Evolutionary conservation across 2,797 vertebrate genomes (phyloP).

Genomic region (Molossus molossus): DNA sequence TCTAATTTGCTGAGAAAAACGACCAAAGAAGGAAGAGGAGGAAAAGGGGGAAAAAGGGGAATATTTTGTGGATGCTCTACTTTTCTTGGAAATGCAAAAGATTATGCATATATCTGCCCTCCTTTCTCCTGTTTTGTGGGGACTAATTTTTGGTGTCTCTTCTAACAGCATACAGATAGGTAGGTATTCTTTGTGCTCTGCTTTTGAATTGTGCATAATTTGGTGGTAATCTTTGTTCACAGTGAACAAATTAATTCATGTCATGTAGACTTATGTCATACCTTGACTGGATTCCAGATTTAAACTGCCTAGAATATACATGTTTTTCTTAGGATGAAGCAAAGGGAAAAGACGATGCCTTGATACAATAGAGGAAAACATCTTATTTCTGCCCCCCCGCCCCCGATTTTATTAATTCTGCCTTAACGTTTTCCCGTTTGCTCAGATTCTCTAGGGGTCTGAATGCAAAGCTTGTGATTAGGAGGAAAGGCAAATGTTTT

Average conservation of each 20-base stretch:
- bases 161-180: constrained; percentile 98
- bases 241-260: constrained; percentile 84
- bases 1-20: constrained; percentile 89
- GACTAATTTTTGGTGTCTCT: constrained; percentile 95
- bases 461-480: constrained; percentile 36
- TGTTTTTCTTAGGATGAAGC: constrained; percentile 71
- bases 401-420: constrained; percentile 54
- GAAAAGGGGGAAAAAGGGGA: constrained; percentile 83
- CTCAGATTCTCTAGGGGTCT: constrained; percentile 30
- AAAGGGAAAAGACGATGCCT: constrained; percentile 48
- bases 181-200: constrained; percentile 90
- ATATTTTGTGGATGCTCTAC: constrained; percentile 93
- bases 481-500: not conserved
- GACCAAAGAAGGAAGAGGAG: constrained; percentile 79
- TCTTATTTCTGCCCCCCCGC: not conserved
- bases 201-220: constrained; percentile 83
- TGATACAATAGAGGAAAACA: constrained; percentile 47
- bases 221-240: constrained; percentile 81
- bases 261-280: constrained; percentile 87
- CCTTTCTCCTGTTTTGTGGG: constrained; percentile 95
- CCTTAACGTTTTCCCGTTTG: constrained; percentile 51
- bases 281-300: constrained; percentile 85
- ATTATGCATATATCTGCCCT: constrained; percentile 95
- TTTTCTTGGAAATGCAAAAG: constrained; percentile 97
- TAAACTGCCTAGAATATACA: constrained; percentile 80